Conservation (phyloP, 2,888 invertebrate genomes). For the Tenthredo scrophulariae region DNA sequence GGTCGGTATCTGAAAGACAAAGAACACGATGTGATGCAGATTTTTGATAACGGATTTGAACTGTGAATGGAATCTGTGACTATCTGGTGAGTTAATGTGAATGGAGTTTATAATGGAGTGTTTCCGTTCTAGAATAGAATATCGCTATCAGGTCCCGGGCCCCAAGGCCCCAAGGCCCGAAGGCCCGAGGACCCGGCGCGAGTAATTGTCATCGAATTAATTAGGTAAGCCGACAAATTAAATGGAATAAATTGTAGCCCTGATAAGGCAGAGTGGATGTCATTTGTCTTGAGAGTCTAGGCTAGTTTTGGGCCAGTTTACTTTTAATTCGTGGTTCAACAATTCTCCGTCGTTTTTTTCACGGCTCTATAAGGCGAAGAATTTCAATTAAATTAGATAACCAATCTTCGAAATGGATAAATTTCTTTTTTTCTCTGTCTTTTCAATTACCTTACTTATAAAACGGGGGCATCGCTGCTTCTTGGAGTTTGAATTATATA, state of each 20-base stretch:
- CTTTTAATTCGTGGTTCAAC: slow-evolving; percentile 17
- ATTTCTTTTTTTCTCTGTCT: background rate
- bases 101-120: slow-evolving; percentile 38
- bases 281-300: slow-evolving; percentile 41
- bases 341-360: slow-evolving; percentile 33
- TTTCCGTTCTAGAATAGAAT: slow-evolving; percentile 47
- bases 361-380: slow-evolving; percentile 44
- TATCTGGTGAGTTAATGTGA: slow-evolving; percentile 44
- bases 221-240: slow-evolving; percentile 55
- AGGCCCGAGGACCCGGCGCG: background rate
- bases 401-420: slow-evolving; percentile 37
- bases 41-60: slow-evolving; percentile 42
- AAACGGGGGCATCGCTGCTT: slow-evolving; percentile 27
- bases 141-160: slow-evolving; percentile 34
- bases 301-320: slow-evolving; percentile 48
- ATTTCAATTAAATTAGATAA: slow-evolving; percentile 56
- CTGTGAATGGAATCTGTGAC: slow-evolving; percentile 9
- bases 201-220: slow-evolving; percentile 54
- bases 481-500: background rate
- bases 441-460: background rate
- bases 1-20: slow-evolving; percentile 40
- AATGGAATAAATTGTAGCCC: slow-evolving; percentile 55
- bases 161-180: background rate
- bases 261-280: slow-evolving; percentile 53
- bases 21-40: slow-evolving; percentile 29